phyloP scores from a whole-genome alignment of 2,797 vertebrate species.

The Xenopus petersii region DNA sequence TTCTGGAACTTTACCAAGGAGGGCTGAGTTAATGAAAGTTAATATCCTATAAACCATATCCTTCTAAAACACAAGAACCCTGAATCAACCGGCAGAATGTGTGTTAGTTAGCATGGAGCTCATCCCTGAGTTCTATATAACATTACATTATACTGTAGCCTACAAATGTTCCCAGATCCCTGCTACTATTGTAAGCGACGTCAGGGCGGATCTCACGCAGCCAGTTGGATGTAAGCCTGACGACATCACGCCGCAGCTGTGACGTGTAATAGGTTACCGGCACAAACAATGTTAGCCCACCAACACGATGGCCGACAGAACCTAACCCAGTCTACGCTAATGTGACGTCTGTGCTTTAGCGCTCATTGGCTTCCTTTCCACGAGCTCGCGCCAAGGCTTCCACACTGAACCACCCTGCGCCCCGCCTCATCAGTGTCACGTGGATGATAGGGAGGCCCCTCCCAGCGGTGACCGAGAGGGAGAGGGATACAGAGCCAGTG shows the following conservation, averaged over 20 bases:
- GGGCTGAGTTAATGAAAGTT: too few relatives aligned
- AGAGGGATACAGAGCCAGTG: constrained; percentile 11
- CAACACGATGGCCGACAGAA: constrained; percentile 24
- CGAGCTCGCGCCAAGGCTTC: constrained; percentile 14
- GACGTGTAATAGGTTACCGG: background rate
- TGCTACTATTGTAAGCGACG: too few relatives aligned
- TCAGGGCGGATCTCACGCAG: too few relatives aligned
- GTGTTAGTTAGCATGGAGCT: too few relatives aligned
- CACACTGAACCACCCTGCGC: constrained; percentile 11
- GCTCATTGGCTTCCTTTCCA: constrained; percentile 1
- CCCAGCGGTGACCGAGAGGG: constrained; percentile 22
- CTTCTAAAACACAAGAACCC: too few relatives aligned
- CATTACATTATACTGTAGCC: too few relatives aligned
- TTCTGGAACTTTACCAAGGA: too few relatives aligned
- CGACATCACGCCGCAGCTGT: background rate
- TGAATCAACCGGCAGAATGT: too few relatives aligned
- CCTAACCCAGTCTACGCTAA: background rate
- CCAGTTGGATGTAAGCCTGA: too few relatives aligned
- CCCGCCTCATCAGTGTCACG: constrained; percentile 20
- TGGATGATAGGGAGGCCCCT: constrained; percentile 21
- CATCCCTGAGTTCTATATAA: too few relatives aligned
- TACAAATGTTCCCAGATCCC: too few relatives aligned
- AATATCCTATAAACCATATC: too few relatives aligned
- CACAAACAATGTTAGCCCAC: background rate
- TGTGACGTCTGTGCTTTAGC: background rate